Evolutionary conservation across 1,140 invertebrate species (phyloP).

Genomic region (Penaeus vannamei): DNA sequence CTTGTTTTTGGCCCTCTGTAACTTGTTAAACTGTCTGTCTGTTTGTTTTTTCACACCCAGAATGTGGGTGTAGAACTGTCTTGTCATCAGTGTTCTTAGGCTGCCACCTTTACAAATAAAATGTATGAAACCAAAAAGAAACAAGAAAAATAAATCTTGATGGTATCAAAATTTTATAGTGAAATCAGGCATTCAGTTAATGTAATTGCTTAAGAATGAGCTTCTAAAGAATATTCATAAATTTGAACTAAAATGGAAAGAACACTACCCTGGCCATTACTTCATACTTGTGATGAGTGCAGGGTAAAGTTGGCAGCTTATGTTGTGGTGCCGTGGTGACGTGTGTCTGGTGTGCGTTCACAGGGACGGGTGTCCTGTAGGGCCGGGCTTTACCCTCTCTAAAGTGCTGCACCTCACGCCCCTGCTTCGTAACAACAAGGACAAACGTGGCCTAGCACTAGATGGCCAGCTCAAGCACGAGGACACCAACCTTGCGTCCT

Average conservation of each 20-base stretch:
- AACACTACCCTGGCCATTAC: constrained; percentile 19
- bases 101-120: constrained; percentile 53
- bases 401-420: constrained; percentile 98
- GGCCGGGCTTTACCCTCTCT: constrained; percentile 96
- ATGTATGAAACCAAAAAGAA: constrained; percentile 6
- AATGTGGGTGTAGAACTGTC: constrained; percentile 48
- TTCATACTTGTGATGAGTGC: constrained; percentile 18
- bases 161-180: too few relatives aligned
- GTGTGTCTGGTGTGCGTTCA: constrained; percentile 66
- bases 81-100: constrained; percentile 51
- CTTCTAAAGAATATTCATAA: neutral
- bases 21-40: constrained; percentile 35
- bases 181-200: too few relatives aligned
- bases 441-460: constrained; percentile 97
- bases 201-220: too few relatives aligned
- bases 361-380: constrained; percentile 96
- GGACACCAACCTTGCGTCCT: constrained; percentile 98
- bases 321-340: constrained; percentile 62
- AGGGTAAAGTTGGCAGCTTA: constrained; percentile 57
- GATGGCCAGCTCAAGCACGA: constrained; percentile 99
- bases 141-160: neutral
- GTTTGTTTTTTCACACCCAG: constrained; percentile 41
- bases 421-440: constrained; percentile 96
- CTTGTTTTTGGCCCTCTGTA: constrained; percentile 2
- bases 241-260: neutral